phyloP scores from a whole-genome alignment of 2,113 vertebrate species.

The Montifringilla adamsi region DNA sequence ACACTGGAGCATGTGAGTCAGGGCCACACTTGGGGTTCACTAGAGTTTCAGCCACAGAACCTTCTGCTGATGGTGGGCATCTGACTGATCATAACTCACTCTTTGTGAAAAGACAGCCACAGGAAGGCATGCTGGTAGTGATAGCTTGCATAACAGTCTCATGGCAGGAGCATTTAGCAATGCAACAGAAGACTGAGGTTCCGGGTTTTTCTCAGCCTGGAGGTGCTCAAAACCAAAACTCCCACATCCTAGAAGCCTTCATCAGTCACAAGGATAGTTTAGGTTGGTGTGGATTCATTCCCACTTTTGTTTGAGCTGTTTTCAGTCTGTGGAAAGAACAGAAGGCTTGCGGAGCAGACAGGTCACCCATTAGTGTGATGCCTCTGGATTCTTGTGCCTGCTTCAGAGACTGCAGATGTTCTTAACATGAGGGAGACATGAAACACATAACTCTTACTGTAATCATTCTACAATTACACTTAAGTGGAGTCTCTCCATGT shows the following conservation, averaged over 20 bases:
- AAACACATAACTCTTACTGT: not conserved
- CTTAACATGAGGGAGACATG: not conserved
- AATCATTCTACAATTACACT: not conserved
- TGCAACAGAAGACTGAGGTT: not conserved
- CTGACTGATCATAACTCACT: constrained; percentile 15
- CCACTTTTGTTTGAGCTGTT: not conserved
- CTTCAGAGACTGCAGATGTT: not conserved
- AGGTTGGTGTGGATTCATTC: not conserved
- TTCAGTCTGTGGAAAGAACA: not conserved
- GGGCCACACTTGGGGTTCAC: not conserved
- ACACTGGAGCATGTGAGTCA: not conserved
- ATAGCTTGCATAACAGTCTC: not conserved
- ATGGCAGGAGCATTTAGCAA: not conserved
- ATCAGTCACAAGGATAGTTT: not conserved
- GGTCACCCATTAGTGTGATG: not conserved
- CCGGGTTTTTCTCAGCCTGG: not conserved
- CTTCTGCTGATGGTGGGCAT: not conserved
- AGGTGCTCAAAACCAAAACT: not conserved
- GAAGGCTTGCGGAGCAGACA: not conserved
- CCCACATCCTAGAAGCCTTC: not conserved
- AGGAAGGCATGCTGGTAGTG: not conserved
- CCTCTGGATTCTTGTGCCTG: not conserved
- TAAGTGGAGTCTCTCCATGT: not conserved
- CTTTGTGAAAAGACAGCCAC: not conserved
- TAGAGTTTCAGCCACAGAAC: not conserved